A percentile compares a stretch with the other conserved stretches of the same genome.
Conservation (phyloP, 2,113 vertebrate genomes). For the Crypturellus undulatus region DNA sequence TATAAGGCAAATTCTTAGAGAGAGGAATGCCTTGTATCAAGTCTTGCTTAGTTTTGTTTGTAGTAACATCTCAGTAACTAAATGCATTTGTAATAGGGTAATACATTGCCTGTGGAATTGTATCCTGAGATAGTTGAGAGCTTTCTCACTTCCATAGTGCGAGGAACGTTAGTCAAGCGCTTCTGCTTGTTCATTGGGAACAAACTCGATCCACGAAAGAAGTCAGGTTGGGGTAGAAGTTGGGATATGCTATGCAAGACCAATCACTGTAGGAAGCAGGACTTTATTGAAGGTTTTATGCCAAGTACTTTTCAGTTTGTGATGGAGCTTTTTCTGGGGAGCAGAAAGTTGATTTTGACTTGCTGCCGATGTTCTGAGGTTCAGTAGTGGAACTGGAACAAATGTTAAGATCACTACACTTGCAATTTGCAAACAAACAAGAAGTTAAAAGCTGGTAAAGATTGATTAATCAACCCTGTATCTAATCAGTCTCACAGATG, state of each 20-base stretch:
- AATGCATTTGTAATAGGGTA: background rate
- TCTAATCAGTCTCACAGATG: slow-evolving; percentile 11
- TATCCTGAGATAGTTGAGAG: slow-evolving; percentile 14
- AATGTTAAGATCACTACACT: slow-evolving; percentile 51
- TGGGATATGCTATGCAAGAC: background rate
- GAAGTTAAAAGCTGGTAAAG: slow-evolving; percentile 14
- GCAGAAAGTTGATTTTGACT: background rate
- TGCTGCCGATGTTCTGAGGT: background rate
- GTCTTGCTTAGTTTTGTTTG: slow-evolving; percentile 4
- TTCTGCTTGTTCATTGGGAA: slow-evolving; percentile 2
- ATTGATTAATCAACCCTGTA: background rate
- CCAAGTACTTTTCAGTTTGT: background rate
- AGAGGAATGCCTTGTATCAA: background rate
- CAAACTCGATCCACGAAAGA: background rate
- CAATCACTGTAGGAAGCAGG: background rate
- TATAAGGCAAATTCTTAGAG: background rate
- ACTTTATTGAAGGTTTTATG: slow-evolving; percentile 9
- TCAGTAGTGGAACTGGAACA: background rate
- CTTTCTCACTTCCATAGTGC: slow-evolving; percentile 30
- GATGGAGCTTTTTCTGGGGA: slow-evolving; percentile 14
- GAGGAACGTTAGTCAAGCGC: background rate
- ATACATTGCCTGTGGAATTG: background rate
- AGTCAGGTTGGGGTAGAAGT: background rate
- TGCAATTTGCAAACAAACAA: slow-evolving; percentile 35
- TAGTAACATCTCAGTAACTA: background rate